Base-by-base conservation (phyloP, 1,140 invertebrate genomes). In the Helicoverpa armigera region DNA sequence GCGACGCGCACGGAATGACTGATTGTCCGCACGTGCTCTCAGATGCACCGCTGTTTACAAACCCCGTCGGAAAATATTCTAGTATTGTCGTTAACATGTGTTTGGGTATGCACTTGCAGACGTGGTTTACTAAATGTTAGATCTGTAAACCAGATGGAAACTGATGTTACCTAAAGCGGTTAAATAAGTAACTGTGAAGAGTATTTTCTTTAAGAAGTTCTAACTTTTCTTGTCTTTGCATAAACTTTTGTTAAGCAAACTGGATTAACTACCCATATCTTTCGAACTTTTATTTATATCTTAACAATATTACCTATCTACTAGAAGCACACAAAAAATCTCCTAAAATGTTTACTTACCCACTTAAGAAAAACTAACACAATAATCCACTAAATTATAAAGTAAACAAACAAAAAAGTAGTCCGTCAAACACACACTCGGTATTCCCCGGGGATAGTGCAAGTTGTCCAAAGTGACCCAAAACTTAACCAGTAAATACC, bases 401-500 rank as follows among this genome's bases (percentile, higher is more conserved):
- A 70, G 54, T 69, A 70, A 58, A 69, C 65, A 70, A 58, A 69
- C 35, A 51, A 79, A 79, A 78, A 79, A 79, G 23, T 79, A 13
- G 53, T 43, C 76, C 58, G 76, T 79, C 76, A 70, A 69, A 58
- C 50, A 48, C 63, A 79, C 29, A 53, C 76, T n/a, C n/a, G 23
- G 35, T n/a, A 65, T 89, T 86, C 88, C 87, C 70, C 50, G 84
- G 35, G 87, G 88, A 83, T 70, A 29, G 60, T 54, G 54, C 56
- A 81, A 85, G 53, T 83, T 82, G 63, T 51, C 69, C 69, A 18
- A 78, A 83, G 81, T 82, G 83, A 89, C 83, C 87, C 86, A 70
- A 61, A 88, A 89, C 87, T 89, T 88, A 88, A 87, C 84, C 86
- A 87, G 85, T 89, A 85, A 94, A 94, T 94, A 94, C 88, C 78